Percentiles rank a stretch among this genome's conserved stretches.
Evolutionary conservation across 1,140 invertebrate genomes (phyloP).

Genomic region (Hycleus cichorii): DNA sequence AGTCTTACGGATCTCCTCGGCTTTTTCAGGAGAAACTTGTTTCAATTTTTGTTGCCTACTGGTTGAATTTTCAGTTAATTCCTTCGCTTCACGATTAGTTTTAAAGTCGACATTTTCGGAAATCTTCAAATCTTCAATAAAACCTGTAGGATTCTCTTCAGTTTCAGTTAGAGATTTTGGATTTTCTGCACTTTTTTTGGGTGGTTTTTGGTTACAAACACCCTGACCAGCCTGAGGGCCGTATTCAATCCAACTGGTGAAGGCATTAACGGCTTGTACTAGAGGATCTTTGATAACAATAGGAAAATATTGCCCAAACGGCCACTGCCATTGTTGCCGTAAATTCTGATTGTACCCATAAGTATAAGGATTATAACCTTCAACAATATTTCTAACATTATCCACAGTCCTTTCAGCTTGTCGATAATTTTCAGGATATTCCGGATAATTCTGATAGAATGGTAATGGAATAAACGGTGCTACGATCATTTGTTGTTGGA

Average conservation of each 20-base stretch:
- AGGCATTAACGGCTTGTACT: constrained; percentile 44
- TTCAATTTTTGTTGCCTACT: constrained; percentile 1
- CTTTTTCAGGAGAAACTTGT: background rate
- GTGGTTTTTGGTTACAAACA: constrained; percentile 15
- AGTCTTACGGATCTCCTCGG: background rate
- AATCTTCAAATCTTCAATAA: constrained; percentile 29
- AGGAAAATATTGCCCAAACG: constrained; percentile 46
- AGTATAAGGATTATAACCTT: background rate
- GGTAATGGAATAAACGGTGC: constrained; percentile 3
- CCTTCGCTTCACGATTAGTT: constrained; percentile 5
- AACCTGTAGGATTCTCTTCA: constrained; percentile 5
- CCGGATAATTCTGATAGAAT: background rate
- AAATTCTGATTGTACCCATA: constrained; percentile 1
- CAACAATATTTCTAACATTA: constrained; percentile 26
- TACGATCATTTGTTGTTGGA: constrained; percentile 32
- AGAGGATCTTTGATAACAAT: constrained; percentile 50
- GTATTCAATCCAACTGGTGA: constrained; percentile 50
- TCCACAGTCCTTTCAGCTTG: constrained; percentile 19
- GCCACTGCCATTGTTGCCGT: constrained; percentile 36
- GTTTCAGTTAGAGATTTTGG: constrained; percentile 1
- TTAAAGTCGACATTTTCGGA: constrained; percentile 12
- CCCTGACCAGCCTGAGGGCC: constrained; percentile 40
- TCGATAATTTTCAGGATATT: background rate
- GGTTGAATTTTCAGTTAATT: constrained; percentile 1
- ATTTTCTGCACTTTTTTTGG: constrained; percentile 1